Evolutionary conservation across 2,888 invertebrate genomes (phyloP), one percentile per base, ranked within the genome.

Genomic region (Allophyes oxyacanthae): DNA sequence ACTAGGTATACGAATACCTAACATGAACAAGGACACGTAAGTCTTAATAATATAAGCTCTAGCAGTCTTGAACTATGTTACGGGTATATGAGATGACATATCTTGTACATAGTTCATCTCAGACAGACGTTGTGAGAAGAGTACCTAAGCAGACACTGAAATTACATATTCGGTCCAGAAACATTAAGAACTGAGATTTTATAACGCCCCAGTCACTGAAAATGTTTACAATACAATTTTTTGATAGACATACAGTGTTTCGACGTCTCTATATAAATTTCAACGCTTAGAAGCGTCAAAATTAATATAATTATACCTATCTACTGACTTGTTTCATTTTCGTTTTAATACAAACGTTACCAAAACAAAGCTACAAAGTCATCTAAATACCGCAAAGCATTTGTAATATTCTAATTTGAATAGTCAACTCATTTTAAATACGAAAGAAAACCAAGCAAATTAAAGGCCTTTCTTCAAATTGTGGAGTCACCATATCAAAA

Each of bases 321-420:
- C n/a, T n/a, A n/a, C n/a, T n/a, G n/a, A n/a, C n/a, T n/a, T n/a
- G n/a, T n/a, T n/a, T n/a, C n/a, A n/a, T n/a, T n/a, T n/a, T n/a
- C n/a, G n/a, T n/a, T n/a, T n/a, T n/a, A n/a, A n/a, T n/a, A n/a
- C n/a, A n/a, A n/a, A n/a, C n/a, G n/a, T n/a, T 53, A 37, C 34
- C 43, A 45, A 53, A 64, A 64, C 61, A 49, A 66, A 61, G 11
- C 67, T 53, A 9, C 62, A 55, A 62, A 51, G 7, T 33, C 28
- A 33, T 32, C 28, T 42, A 28, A 61, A 44, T 34, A 61, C 67
- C 54, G 40, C 54, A 62, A 55, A 67, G 40, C 48, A 67, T 67
- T 55, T 28, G 62, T 43, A 41, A 62, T 55, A 64, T 67, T 55
- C 68, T 64, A 64, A 67, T 67, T 64, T 62, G 55, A 64, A 67